Base-by-base conservation (phyloP, 1,140 invertebrate species). In the Ostrea denselamellosa region DNA sequence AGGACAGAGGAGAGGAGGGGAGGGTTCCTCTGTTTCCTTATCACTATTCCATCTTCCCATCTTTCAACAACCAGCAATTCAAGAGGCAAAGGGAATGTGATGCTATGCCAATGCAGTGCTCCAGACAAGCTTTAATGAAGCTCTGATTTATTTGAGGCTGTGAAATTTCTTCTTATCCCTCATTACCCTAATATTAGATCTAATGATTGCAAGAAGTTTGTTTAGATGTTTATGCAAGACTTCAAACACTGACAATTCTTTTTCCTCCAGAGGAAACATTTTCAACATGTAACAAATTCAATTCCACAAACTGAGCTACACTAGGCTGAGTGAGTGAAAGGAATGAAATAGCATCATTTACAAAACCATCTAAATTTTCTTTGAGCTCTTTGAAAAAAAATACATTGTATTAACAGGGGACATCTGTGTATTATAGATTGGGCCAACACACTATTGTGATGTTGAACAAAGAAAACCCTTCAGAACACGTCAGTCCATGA, bases 121-220 rank as follows among this genome's bases (percentile, higher is more conserved):
- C 68, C 68, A 77, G 25, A 77, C 68, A 28, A 14, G 25, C 25
- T 77, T 9, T 77, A 77, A 77, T 77, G 25, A 77, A 28, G 68
- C 68, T 77, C 68, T 77, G 68, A 77, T 77, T 77, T 77, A 77
- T 77, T 77, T 77, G 68, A 77, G 68, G 68, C 68, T 77, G 68
- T 77, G 68, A 77, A 77, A 77, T 77, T 77, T 77, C 25, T 77
- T 77, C 68, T 77, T 14, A 77, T 77, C 68, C 68, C 68, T 77
- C 68, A 77, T 77, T 77, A 77, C 68, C 68, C 68, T 25, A 77
- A 28, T 77, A 77, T 77, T 77, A 34, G 68, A 77, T 77, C 68
- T 77, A 77, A 77, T 77, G 68, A 28, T 77, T 77, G 22, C 25
- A 28, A 77, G 12, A 25, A 77, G 68, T 77, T 77, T 77, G 68